These are phyloP conservation scores for Pachypsylla venusta DNA, from an alignment of 1,140 invertebrate genomes.

Conservation along the genomic window DNA sequence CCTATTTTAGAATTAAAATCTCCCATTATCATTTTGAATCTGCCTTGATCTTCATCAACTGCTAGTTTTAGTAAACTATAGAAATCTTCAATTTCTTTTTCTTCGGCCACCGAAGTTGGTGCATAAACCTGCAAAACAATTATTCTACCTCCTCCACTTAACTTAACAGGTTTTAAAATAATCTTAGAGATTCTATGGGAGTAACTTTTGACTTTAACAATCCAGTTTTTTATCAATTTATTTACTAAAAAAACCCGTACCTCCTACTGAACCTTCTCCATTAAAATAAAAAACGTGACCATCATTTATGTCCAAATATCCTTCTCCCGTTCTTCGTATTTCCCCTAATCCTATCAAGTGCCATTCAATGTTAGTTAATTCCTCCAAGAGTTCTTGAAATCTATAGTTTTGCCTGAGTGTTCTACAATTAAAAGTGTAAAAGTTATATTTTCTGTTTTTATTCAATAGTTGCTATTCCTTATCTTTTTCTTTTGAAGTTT, in stretches of 20 bases:
- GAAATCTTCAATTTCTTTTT: background rate
- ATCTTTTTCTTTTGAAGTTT: background rate
- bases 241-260: background rate
- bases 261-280: background rate
- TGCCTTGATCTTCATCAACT: background rate
- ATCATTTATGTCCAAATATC: background rate
- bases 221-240: background rate
- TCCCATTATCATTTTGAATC: slow-evolving; percentile 13
- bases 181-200: background rate
- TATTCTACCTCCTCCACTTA: background rate
- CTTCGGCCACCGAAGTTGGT: background rate
- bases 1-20: slow-evolving; percentile 15
- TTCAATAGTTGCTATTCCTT: background rate
- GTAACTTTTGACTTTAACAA: background rate
- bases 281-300: background rate
- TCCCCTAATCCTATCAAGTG: background rate
- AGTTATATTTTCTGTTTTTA: background rate
- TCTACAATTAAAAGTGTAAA: background rate
- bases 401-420: background rate
- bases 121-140: background rate
- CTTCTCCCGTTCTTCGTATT: background rate
- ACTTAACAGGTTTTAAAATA: background rate
- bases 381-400: background rate
- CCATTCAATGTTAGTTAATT: background rate
- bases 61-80: background rate